Conservation (phyloP, 2,113 vertebrate genomes). For the Emydocephalus ijimae region DNA sequence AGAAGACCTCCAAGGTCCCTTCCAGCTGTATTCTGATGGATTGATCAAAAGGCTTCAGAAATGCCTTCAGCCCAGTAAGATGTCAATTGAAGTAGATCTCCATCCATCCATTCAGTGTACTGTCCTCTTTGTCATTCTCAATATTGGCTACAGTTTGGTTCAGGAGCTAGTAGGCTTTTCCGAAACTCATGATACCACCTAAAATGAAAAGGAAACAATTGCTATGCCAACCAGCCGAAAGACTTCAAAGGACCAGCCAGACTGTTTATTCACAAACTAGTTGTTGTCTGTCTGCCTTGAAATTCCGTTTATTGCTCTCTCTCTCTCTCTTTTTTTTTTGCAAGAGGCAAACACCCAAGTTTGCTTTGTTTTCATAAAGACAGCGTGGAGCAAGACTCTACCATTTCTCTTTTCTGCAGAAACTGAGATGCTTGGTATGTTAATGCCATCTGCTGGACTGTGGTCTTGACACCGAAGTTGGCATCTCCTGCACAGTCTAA, state of each 20-base stretch:
- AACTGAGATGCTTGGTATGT: slow-evolving; percentile 31
- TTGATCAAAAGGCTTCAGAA: too few relatives aligned
- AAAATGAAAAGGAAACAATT: slow-evolving; percentile 24
- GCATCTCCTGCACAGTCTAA: not conserved
- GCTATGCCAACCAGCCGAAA: slow-evolving; percentile 28
- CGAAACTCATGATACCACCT: not conserved
- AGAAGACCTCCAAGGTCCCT: too few relatives aligned
- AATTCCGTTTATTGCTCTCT: slow-evolving; percentile 61
- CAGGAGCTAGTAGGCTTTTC: not conserved
- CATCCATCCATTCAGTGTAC: not conserved
- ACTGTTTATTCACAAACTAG: slow-evolving; percentile 67
- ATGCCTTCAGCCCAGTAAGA: too few relatives aligned
- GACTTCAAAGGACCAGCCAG: slow-evolving; percentile 55
- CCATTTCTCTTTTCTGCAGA: not conserved
- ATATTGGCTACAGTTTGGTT: not conserved
- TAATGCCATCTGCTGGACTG: slow-evolving; percentile 67
- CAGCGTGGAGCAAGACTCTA: slow-evolving; percentile 39
- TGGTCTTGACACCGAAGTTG: not conserved
- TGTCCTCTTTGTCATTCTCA: not conserved
- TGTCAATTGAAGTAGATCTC: not conserved
- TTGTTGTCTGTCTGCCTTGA: slow-evolving; percentile 66
- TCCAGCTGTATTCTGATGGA: too few relatives aligned
- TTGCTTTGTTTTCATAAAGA: slow-evolving; percentile 69
- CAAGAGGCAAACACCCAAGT: slow-evolving; percentile 61
- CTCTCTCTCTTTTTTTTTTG: slow-evolving; percentile 17